Base-by-base conservation (phyloP, 1,140 invertebrate species). In the Heliothis virescens region DNA sequence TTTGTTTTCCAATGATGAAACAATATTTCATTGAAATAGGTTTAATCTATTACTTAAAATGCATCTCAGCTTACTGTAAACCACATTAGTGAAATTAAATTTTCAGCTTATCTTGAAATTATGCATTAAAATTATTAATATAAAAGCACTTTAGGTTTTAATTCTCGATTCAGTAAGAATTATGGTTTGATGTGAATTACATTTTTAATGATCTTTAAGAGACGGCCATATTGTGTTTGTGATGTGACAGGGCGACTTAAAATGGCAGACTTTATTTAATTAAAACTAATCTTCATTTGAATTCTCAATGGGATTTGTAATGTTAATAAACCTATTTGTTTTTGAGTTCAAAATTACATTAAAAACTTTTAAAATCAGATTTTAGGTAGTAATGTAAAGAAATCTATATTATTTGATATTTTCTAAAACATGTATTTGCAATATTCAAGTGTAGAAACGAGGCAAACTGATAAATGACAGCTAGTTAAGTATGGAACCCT, bases 1-100 rank as follows among this genome's bases (percentile, higher is more conserved):
- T n/a, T n/a, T n/a, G n/a, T n/a, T n/a, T n/a, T n/a, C n/a, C n/a
- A n/a, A n/a, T n/a, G n/a, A n/a, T n/a, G n/a, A n/a, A n/a, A n/a
- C n/a, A n/a, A n/a, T n/a, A n/a, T n/a, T n/a, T n/a, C n/a, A n/a
- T n/a, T n/a, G n/a, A n/a, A n/a, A n/a, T n/a, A n/a, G n/a, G 12
- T 62, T 50, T 41, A 77, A 65, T 60, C 34, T 48, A 65, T 47
- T 65, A 65, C 52, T 69, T 60, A 26, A 26, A 69, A 59, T 59
- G 52, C 72, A 60, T 47, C 69, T 15, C 47, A 53, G 18, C 47
- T 47, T 48, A 53, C 79, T 53, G 53, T 29, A 26, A 60, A 57
- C 53, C 16, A 55, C 82, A 83, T 80, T 80, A 83, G 55, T 16
- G 16, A 81, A 83, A 83, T 83, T 81, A 81, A 79, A 59, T 81